These are phyloP conservation scores for Drosophila melanogaster DNA, from an alignment of 1,140 invertebrate genomes.

Conservation along the genomic window DNA sequence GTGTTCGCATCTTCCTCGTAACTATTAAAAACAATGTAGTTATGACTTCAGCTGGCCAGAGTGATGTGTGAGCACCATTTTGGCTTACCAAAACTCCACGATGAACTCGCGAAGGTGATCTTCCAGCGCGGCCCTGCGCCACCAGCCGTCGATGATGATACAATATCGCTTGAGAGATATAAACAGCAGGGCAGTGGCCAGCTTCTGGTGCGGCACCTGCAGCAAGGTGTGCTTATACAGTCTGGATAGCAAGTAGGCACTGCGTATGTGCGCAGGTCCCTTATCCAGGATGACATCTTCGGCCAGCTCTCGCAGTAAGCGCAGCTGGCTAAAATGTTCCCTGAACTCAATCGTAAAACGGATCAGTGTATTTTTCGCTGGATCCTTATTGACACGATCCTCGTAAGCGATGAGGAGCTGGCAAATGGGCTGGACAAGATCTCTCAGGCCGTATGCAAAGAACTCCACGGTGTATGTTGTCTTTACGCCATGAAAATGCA, in stretches of 20 bases:
- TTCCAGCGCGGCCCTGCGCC: slow-evolving; percentile 61
- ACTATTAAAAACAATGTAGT: not conserved
- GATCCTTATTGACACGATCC: slow-evolving; percentile 9
- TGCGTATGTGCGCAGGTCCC: slow-evolving; percentile 58
- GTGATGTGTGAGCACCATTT: not conserved
- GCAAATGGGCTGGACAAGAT: slow-evolving; percentile 61
- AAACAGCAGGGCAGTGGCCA: slow-evolving; percentile 46
- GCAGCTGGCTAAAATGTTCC: slow-evolving; percentile 36
- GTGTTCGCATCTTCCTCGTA: not conserved
- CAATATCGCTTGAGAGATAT: slow-evolving; percentile 60
- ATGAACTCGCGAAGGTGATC: slow-evolving; percentile 73
- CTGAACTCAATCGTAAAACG: slow-evolving; percentile 37
- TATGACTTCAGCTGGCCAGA: not conserved
- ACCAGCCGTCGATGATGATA: slow-evolving; percentile 75
- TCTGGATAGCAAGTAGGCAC: slow-evolving; percentile 56
- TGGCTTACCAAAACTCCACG: slow-evolving; percentile 38
- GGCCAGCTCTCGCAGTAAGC: slow-evolving; percentile 11
- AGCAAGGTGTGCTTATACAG: slow-evolving; percentile 33
- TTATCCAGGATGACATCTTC: slow-evolving; percentile 14
- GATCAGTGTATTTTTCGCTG: slow-evolving; percentile 33
- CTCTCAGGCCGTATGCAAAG: slow-evolving; percentile 63
- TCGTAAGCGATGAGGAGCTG: slow-evolving; percentile 55
- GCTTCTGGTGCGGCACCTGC: slow-evolving; percentile 38
- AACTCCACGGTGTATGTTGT: slow-evolving; percentile 46
- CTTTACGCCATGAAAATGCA: slow-evolving; percentile 2